Evolutionary conservation across 2,113 vertebrate species (phyloP).

Genomic region (Cyprinodon variegatus): DNA sequence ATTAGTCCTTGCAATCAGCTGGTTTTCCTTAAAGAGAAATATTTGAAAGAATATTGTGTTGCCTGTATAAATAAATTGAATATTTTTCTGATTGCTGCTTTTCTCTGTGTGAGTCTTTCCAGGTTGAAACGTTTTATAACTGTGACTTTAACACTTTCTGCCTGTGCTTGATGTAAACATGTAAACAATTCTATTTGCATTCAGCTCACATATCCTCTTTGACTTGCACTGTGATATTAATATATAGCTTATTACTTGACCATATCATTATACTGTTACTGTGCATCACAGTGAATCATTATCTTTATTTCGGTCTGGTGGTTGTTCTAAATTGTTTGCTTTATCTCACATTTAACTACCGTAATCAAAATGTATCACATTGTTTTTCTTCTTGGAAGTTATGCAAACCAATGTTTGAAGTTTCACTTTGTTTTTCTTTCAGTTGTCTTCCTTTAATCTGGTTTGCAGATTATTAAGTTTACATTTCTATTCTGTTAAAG

Average conservation of each 20-base stretch:
- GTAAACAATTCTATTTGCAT: not conserved
- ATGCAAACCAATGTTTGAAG: not conserved
- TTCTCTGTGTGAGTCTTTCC: no score
- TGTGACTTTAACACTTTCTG: not conserved
- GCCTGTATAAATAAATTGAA: no score
- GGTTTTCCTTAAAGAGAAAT: no score
- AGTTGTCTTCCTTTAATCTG: not conserved
- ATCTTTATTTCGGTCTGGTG: not conserved
- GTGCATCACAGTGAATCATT: not conserved
- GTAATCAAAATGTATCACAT: not conserved
- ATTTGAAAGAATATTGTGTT: no score
- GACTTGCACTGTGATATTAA: no score
- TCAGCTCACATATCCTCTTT: not conserved
- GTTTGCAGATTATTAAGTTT: not conserved
- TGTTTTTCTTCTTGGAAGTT: not conserved
- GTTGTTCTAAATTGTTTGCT: not conserved
- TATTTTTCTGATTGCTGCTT: no score
- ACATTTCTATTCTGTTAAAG: conserved; percentile 8
- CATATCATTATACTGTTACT: not conserved
- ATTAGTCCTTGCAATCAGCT: no score
- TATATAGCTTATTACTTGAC: not conserved
- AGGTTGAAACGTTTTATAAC: not conserved
- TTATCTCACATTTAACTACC: not conserved
- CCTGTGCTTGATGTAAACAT: not conserved
- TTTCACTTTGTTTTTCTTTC: not conserved